Conservation (phyloP, 2,113 vertebrate species). For the Semicossyphus pulcher region DNA sequence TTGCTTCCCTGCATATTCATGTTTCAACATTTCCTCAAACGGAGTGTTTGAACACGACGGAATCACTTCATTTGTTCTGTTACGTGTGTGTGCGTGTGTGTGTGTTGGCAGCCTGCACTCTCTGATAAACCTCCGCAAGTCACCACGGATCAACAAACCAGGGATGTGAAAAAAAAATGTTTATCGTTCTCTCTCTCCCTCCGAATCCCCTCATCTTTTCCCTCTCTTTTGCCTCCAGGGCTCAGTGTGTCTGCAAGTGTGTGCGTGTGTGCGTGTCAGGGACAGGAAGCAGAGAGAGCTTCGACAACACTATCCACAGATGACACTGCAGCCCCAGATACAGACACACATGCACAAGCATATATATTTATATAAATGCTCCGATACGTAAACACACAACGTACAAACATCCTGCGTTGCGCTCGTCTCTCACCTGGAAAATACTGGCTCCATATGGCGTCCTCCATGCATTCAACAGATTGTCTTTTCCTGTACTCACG, state of each 20-base stretch:
- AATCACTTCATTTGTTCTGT: constrained; percentile 27
- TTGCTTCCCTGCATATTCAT: constrained; percentile 40
- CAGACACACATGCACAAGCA: not conserved
- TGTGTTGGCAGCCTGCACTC: constrained; percentile 27
- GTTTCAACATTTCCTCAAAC: constrained; percentile 29
- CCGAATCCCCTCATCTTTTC: constrained; percentile 21
- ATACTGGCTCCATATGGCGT: constrained; percentile 85
- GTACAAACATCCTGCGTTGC: not conserved
- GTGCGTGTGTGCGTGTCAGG: constrained; percentile 5
- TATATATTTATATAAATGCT: not conserved
- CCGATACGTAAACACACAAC: not conserved
- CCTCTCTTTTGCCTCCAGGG: constrained; percentile 10
- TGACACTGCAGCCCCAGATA: constrained; percentile 3
- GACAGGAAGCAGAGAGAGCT: constrained; percentile 14
- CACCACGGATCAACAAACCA: constrained; percentile 57
- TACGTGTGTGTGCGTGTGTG: constrained; percentile 3
- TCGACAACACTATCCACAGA: constrained; percentile 11
- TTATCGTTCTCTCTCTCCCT: constrained; percentile 8
- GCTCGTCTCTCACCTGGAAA: constrained; percentile 84
- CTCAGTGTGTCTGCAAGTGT: not conserved
- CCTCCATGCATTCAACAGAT: constrained; percentile 86
- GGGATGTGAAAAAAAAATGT: constrained; percentile 12
- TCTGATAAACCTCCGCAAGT: constrained; percentile 59
- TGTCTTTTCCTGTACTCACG: constrained; percentile 90
- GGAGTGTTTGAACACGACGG: constrained; percentile 1